phyloP scores from a whole-genome alignment of 2,888 invertebrate species.

The Neoitamus cyanurus region DNA sequence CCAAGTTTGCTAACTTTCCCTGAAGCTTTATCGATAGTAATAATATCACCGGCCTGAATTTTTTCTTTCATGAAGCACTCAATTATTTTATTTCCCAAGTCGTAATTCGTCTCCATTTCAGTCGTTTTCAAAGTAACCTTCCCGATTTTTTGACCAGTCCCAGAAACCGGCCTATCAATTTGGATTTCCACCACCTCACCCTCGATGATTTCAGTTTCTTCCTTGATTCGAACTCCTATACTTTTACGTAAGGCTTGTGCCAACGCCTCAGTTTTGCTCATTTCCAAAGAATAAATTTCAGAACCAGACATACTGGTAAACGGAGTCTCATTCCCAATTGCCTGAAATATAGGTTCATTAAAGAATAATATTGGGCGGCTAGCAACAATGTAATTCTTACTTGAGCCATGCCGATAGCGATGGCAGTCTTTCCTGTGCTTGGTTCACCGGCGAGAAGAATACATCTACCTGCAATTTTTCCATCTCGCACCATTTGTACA shows the following conservation, averaged over 20 bases:
- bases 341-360: constrained; percentile 59
- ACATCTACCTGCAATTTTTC: constrained; percentile 96
- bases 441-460: constrained; percentile 96
- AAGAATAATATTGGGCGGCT: neutral
- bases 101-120: constrained; percentile 99
- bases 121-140: constrained; percentile 97
- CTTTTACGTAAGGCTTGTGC: constrained; percentile 96
- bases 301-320: constrained; percentile 99
- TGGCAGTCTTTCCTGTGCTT: constrained; percentile 98
- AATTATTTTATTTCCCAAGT: constrained; percentile 98
- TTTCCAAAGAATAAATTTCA: constrained; percentile 97
- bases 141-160: constrained; percentile 81
- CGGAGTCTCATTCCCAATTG: constrained; percentile 93
- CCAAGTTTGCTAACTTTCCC: constrained; percentile 93
- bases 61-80: constrained; percentile 96
- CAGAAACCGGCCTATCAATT: constrained; percentile 94
- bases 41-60: constrained; percentile 94
- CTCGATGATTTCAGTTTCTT: constrained; percentile 98
- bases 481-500: constrained; percentile 97
- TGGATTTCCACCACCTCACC: constrained; percentile 99
- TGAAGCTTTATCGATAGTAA: constrained; percentile 98
- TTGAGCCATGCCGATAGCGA: constrained; percentile 96
- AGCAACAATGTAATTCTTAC: too few species aligned
- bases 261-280: constrained; percentile 98
- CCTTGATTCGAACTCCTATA: constrained; percentile 97